These are phyloP conservation scores for Drosophila aldrichi DNA, from an alignment of 2,888 invertebrate species.

Conservation along the genomic window DNA sequence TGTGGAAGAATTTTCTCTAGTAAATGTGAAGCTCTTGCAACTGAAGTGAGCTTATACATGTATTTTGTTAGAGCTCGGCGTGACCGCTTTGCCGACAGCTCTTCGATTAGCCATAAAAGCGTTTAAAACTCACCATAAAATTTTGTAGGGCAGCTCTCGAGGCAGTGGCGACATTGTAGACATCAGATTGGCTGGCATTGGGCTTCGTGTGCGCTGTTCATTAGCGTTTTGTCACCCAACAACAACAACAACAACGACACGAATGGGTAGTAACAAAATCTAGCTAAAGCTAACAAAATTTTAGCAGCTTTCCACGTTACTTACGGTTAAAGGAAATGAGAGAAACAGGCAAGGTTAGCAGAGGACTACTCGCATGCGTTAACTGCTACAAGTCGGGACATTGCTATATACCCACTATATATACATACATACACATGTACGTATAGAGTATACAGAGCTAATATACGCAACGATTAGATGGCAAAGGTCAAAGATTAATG, in stretches of 20 bases:
- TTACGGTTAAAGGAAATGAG: constrained; percentile 36
- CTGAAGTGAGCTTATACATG: background rate
- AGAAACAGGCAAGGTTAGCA: background rate
- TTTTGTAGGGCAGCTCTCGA: constrained; percentile 45
- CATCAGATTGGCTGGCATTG: constrained; percentile 20
- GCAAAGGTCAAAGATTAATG: constrained; percentile 74
- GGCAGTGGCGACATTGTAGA: constrained; percentile 20
- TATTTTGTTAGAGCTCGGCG: background rate
- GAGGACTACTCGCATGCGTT: background rate
- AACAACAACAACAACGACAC: constrained; percentile 8
- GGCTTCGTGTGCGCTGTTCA: constrained; percentile 69
- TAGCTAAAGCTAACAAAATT: constrained; percentile 16
- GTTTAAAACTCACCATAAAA: constrained; percentile 42
- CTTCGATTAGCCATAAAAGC: constrained; percentile 64
- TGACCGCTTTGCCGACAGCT: constrained; percentile 16
- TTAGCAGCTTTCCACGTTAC: constrained; percentile 53
- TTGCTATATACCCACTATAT: constrained; percentile 24
- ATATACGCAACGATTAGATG: constrained; percentile 30
- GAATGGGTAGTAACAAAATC: constrained; percentile 15
- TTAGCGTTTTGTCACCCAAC: constrained; percentile 68
- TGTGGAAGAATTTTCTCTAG: background rate
- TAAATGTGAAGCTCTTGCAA: background rate
- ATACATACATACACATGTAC: constrained; percentile 32
- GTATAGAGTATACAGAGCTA: constrained; percentile 27
- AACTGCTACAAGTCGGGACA: constrained; percentile 3